phyloP scores from a whole-genome alignment of 2,888 invertebrate genomes.

The Lycaena phlaeas region DNA sequence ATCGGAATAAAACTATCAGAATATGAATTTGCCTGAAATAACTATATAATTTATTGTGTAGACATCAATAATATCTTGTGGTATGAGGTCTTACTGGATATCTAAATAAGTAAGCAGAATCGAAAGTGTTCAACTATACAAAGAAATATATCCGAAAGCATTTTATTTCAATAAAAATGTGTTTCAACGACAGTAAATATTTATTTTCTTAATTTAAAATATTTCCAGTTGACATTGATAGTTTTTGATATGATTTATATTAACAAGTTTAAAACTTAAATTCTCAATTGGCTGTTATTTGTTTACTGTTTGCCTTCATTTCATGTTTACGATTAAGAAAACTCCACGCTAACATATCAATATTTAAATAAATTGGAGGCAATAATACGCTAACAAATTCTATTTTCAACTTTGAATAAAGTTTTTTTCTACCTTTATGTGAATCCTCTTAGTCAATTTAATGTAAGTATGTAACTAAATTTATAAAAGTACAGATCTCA shows the following conservation, averaged over 20 bases:
- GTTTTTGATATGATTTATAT: no score
- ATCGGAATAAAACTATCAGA: no score
- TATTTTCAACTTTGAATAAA: background rate
- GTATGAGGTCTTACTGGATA: no score
- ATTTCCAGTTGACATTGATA: no score
- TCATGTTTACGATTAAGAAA: background rate
- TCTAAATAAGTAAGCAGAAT: no score
- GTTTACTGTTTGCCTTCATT: background rate
- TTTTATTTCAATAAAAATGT: no score
- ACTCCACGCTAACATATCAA: constrained; percentile 59
- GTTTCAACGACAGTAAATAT: no score
- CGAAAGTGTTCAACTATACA: no score
- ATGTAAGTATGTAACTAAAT: constrained; percentile 31
- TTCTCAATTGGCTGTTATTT: background rate
- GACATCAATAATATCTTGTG: no score
- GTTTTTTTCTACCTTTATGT: constrained; percentile 12
- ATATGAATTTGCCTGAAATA: no score
- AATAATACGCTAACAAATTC: constrained; percentile 35
- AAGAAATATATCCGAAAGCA: no score
- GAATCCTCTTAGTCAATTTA: constrained; percentile 53
- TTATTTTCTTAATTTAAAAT: constrained; percentile 5
- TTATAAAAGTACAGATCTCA: background rate
- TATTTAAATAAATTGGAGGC: constrained; percentile 50
- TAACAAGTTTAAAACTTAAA: background rate
- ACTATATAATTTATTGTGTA: no score